A percentile compares a stretch with the other conserved stretches of the same genome.
phyloP scores from a whole-genome alignment of 2,797 vertebrate species.

The Pseudotriccus pelzelni region DNA sequence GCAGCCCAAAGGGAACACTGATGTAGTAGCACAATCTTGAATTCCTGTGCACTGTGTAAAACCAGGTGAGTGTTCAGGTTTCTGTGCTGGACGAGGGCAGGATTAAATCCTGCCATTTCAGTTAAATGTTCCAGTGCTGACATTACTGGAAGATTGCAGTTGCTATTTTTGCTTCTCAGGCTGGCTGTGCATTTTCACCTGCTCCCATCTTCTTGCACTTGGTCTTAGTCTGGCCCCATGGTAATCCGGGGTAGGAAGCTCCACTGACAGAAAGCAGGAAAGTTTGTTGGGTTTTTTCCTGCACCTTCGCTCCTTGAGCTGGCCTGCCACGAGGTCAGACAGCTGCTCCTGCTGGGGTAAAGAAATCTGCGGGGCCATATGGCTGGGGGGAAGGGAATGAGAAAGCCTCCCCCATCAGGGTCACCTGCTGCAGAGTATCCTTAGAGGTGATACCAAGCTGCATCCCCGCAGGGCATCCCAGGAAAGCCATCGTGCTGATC shows the following conservation, averaged over 20 bases:
- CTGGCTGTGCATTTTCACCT: neutral
- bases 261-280: neutral
- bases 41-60: neutral
- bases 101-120: neutral
- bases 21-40: neutral
- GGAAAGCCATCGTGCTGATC: neutral
- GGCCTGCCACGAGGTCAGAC: neutral
- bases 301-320: neutral
- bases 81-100: neutral
- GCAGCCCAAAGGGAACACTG: neutral
- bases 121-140: neutral
- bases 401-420: neutral
- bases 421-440: neutral
- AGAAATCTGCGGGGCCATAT: conserved; percentile 2
- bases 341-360: neutral
- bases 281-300: neutral
- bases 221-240: neutral
- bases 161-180: neutral
- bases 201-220: neutral
- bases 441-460: neutral
- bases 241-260: neutral
- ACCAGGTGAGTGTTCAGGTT: neutral
- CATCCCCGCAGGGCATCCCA: neutral
- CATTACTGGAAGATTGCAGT: neutral
- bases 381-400: conserved; percentile 28